These are phyloP conservation scores for Rhinogobio ventralis DNA, from an alignment of 2,797 vertebrate species.

Conservation along the genomic window DNA sequence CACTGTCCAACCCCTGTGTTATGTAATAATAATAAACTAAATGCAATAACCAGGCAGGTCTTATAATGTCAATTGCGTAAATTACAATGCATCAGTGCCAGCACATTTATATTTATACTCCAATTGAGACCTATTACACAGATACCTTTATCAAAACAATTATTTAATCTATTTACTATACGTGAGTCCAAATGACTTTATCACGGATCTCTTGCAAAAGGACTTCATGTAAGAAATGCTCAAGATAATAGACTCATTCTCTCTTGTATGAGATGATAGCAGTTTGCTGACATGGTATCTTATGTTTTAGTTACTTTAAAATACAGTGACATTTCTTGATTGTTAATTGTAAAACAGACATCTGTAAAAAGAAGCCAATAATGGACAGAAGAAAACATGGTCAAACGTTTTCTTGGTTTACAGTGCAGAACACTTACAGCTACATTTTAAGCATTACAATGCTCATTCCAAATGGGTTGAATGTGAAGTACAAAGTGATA, in stretches of 20 bases:
- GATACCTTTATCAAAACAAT: neutral
- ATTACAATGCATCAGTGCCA: neutral
- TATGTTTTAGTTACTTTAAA: neutral
- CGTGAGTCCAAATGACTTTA: slow-evolving; percentile 31
- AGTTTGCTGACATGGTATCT: slow-evolving; percentile 44
- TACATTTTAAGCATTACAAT: neutral
- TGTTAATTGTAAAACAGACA: neutral
- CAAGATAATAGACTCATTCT: slow-evolving; percentile 39
- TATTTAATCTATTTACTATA: slow-evolving; percentile 15
- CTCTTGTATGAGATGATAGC: slow-evolving; percentile 4
- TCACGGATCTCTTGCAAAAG: slow-evolving; percentile 28
- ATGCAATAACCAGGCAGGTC: neutral
- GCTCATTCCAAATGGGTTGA: neutral
- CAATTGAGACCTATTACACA: neutral
- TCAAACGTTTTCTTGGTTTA: neutral
- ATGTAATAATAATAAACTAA: neutral
- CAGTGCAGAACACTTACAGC: neutral
- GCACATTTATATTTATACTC: neutral
- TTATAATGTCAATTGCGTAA: neutral
- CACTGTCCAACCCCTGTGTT: neutral
- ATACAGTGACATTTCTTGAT: slow-evolving; percentile 6
- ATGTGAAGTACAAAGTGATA: neutral
- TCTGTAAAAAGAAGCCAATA: neutral
- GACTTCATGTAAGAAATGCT: slow-evolving; percentile 7
- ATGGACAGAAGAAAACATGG: neutral